Conservation (phyloP, 2,113 vertebrate genomes). For the Cygnus buccinator region DNA sequence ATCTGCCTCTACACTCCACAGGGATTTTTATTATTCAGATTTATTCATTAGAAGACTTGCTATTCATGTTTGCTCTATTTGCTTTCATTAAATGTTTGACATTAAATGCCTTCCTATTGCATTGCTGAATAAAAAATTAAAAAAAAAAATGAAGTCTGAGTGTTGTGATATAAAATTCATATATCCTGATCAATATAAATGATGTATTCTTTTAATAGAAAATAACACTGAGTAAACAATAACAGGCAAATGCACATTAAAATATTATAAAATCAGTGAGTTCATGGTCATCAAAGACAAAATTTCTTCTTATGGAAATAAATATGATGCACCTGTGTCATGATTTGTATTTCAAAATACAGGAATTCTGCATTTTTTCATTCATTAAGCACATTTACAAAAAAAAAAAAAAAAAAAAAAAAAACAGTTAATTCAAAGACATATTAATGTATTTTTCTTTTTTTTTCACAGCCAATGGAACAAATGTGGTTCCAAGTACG, state of each 20-base stretch:
- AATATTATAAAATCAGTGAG: background rate
- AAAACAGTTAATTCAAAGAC: background rate
- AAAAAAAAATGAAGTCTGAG: background rate
- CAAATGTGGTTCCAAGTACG: background rate
- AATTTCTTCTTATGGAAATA: background rate
- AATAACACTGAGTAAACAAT: background rate
- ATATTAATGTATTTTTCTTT: background rate
- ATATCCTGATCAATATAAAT: background rate
- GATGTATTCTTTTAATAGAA: background rate
- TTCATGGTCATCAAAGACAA: background rate
- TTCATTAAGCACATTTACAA: background rate
- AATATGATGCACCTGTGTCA: background rate
- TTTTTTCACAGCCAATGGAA: background rate
- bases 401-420: background rate
- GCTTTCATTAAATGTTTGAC: slow-evolving; percentile 66
- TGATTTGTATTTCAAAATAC: background rate
- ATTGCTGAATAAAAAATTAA: background rate
- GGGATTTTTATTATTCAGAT: slow-evolving; percentile 71
- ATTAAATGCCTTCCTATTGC: slow-evolving; percentile 7
- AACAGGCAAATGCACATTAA: background rate
- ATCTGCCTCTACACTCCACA: slow-evolving; percentile 26
- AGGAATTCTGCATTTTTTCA: background rate
- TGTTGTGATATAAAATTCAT: background rate
- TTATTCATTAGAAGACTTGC: slow-evolving; percentile 70
- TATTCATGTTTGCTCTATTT: slow-evolving; percentile 63